These are phyloP conservation scores for Eptesicus fuscus DNA, from an alignment of 2,113 vertebrate species.

Conservation along the genomic window DNA sequence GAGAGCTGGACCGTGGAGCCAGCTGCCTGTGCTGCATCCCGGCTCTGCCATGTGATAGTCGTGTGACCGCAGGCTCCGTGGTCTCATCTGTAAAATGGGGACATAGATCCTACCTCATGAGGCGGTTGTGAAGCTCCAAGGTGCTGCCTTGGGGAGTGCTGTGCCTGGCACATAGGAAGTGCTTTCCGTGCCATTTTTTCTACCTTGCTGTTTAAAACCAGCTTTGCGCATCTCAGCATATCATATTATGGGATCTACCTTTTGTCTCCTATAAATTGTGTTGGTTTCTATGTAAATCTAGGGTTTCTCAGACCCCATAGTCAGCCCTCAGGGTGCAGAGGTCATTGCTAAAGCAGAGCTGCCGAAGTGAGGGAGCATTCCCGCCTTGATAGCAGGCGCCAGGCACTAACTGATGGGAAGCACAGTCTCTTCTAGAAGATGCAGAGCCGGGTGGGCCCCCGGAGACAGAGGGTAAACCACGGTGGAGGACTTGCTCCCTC, in stretches of 20 bases:
- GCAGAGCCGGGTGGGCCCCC: not conserved
- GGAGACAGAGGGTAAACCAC: not conserved
- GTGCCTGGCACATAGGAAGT: rapidly evolving
- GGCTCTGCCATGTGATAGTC: not conserved
- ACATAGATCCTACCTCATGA: rapidly evolving
- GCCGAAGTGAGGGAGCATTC: not conserved
- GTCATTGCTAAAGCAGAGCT: not conserved
- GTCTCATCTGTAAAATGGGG: not conserved
- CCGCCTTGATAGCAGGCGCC: not conserved
- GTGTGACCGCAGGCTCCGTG: not conserved
- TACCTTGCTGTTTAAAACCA: no score
- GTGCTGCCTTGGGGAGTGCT: not conserved
- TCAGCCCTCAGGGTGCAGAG: not conserved
- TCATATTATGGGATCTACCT: rapidly evolving
- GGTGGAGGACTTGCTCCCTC: not conserved
- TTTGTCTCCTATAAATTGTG: not conserved
- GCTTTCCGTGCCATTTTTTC: rapidly evolving
- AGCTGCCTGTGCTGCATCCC: not conserved
- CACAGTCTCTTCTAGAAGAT: not conserved
- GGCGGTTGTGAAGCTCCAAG: rapidly evolving
- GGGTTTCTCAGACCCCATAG: not conserved
- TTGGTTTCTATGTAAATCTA: not conserved
- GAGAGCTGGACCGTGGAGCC: not conserved
- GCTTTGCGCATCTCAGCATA: not conserved
- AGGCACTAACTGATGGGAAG: not conserved